phyloP scores from a whole-genome alignment of 2,888 invertebrate genomes.

The Metopia argyrocephala region DNA sequence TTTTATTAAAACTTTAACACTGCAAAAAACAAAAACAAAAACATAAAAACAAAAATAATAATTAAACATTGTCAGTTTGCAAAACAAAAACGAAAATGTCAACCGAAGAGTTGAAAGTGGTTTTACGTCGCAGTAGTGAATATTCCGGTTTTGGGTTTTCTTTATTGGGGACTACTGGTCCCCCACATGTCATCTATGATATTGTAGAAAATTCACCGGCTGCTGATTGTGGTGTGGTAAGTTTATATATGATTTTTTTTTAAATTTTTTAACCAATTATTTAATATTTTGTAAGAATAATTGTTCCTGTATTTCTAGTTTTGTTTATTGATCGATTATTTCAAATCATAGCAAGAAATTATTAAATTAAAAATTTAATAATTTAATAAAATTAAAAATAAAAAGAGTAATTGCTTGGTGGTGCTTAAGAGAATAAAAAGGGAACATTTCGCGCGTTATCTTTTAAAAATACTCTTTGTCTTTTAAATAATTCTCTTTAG shows the following conservation, averaged over 20 bases:
- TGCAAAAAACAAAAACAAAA: background rate
- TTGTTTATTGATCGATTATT: background rate
- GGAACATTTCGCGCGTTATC: no score
- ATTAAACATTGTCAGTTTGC: no score
- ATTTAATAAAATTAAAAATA: background rate
- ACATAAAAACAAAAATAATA: background rate
- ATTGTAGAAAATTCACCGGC: slow-evolving; percentile 96
- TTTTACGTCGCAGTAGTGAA: slow-evolving; percentile 91
- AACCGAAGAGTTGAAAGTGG: slow-evolving; percentile 94
- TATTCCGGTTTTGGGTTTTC: slow-evolving; percentile 94
- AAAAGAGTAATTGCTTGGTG: no score
- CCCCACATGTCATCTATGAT: slow-evolving; percentile 95
- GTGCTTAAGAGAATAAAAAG: no score
- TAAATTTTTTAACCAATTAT: background rate
- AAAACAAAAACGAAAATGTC: slow-evolving; percentile 77
- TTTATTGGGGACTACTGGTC: slow-evolving; percentile 92
- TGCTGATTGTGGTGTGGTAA: slow-evolving; percentile 85
- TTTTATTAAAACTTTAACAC: background rate
- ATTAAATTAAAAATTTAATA: background rate
- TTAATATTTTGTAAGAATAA: background rate
- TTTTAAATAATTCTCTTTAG: no score
- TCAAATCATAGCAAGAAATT: background rate
- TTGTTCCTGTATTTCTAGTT: background rate
- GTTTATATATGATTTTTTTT: slow-evolving; percentile 62
- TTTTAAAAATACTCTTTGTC: no score